Conservation (phyloP, 2,888 invertebrate species). For the Pristionchus arcanus region DNA sequence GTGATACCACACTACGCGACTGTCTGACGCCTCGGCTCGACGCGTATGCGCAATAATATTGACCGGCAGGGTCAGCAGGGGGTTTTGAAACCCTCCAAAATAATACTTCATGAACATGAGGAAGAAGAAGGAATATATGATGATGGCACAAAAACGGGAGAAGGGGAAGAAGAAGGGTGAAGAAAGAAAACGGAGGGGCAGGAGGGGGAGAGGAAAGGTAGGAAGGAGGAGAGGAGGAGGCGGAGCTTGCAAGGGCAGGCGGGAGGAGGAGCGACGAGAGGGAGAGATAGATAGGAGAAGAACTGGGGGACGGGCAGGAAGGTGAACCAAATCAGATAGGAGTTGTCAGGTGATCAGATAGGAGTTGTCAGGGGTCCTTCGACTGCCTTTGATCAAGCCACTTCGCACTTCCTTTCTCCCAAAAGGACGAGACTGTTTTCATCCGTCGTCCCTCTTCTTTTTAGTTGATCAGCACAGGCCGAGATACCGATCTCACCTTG, state of each 20-base stretch:
- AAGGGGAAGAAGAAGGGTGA: conserved; percentile 8
- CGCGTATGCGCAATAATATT: conserved; percentile 12
- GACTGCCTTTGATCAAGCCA: not conserved
- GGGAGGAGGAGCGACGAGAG: conserved; percentile 5
- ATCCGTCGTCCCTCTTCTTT: not conserved
- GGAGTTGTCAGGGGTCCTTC: not conserved
- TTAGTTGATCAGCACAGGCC: not conserved
- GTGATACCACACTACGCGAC: not conserved
- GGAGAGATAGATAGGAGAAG: conserved; percentile 30
- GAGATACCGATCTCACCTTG: conserved; percentile 41
- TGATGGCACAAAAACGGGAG: conserved; percentile 30
- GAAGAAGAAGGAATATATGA: not conserved
- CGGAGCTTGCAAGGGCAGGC: conserved; percentile 37
- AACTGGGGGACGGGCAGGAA: conserved; percentile 31
- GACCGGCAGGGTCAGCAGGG: not conserved
- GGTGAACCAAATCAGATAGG: not conserved
- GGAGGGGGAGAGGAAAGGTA: conserved; percentile 21
- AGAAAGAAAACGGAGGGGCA: not conserved
- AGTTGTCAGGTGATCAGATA: conserved; percentile 20
- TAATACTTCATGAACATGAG: not conserved
- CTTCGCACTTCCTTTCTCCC: not conserved
- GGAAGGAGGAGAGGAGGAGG: not conserved
- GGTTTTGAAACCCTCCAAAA: conserved; percentile 9
- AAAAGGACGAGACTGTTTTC: not conserved
- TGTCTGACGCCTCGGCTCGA: not conserved